Evolutionary conservation across 2,888 invertebrate species (phyloP), one percentile per base, ranked within the genome.

Genomic region (Drosophila quasianomalipes): DNA sequence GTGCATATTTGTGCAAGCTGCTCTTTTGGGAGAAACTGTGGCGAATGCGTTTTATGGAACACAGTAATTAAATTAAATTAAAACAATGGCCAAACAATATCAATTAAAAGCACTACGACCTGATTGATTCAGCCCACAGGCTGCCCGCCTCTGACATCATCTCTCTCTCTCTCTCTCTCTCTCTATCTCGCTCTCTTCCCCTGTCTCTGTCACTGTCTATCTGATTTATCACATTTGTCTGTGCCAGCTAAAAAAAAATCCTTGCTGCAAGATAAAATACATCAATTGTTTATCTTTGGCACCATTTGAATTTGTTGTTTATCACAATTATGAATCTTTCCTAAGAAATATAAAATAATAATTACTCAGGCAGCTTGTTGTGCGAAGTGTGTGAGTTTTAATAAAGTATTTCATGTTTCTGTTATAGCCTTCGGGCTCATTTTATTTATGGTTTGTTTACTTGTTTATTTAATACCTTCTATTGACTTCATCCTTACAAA

Each of bases 41-140:
- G 44, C 35, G 68, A 55, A 49, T 78, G n/a, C 14, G 53, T 28
- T 54, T 35, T 22, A 22, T 35, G 37, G 37, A 65, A 67, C 60
- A 53, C 52, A 51, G 14, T 5, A 44, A 60, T 83, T 85, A 67
- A 81, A 83, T 75, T 86, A 76, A 85, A 85, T 84, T 89, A 89
- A 89, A 89, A 79, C 82, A 84, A 76, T 76, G 80, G 68, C 74
- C 76, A 70, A 80, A 75, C 85, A 82, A 83, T 82, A 84, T 85
- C 89, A 85, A 85, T 85, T 82, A 89, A 89, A 76, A 76, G 76
- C 70, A 67, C 61, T 41, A 76, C 72, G 55, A 67, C 66, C 76
- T 86, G 89, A 84, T 84, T 84, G 89, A 83, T 79, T 53, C 75
- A 70, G 75, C 59, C 66, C 72, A 65, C 66, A 61, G 63, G 65